Evolutionary conservation across 2,797 vertebrate genomes (phyloP), one percentile per base, ranked within the genome.

Genomic region (Harpagifer antarcticus): DNA sequence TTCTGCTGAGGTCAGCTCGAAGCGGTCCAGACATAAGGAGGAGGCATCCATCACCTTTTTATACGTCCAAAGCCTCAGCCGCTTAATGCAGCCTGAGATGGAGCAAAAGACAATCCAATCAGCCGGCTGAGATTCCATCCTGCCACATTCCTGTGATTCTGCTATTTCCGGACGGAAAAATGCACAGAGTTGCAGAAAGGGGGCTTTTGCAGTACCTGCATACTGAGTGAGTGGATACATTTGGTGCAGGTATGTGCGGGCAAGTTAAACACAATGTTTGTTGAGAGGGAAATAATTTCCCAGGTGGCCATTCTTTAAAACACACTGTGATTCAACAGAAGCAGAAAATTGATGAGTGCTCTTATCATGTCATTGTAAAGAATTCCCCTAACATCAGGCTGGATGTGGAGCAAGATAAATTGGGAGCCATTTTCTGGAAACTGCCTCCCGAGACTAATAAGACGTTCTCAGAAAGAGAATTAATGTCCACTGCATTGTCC

Each of bases 11-110:
- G 94, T 97, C 96, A 96, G 96, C 95, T 27, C 90, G 86, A 92
- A 95, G 91, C 89, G 84, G 93, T 95, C 94, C 94, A 87, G 92
- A 96, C 94, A 83, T 86, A 91, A 95, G 70, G 69, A 71, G 92
- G 93, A 94, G 93, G 92, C 94, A 97, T 96, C 94, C 91, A 95
- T 97, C 95, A 96, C 71, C 78, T 91, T 94, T 96, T 96, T 95
- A 96, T 93, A 94, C 27, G 56, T 84, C 85, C 79, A 49, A 78
- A 87, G 72, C 79, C 70, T 80, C 59, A 33, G 76, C 55, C 14
- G 69, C 85, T 86, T 91, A 91, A 91, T 88, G 89, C 83, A 72
- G 88, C 70, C 76, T 61, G 82, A 88, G 84, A 88, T 81, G 27
- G 83, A 85, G 80, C 81, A 77, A 70, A 84, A 87, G 82, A 91